Base-by-base conservation (phyloP, 92 coral and sea anemone genomes). In the Metridium senile region DNA sequence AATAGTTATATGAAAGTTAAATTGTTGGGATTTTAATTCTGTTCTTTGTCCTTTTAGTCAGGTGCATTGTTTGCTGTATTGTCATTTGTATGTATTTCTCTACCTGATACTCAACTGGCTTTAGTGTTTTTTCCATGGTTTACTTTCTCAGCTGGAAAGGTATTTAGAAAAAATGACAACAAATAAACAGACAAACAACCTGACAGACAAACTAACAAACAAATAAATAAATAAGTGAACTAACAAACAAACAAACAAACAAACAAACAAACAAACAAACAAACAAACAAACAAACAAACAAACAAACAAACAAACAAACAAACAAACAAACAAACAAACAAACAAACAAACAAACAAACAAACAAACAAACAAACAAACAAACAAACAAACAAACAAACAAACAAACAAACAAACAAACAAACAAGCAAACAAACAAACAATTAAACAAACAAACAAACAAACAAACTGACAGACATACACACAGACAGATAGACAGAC, bases 31-130 rank as follows among this genome's bases (percentile, higher is more conserved):
- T 39, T 39, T 39, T 4, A 39, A 39, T 4, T 39, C 8, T 4
- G 49, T 39, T 4, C 13, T 6, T 76, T 58, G 39, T 35, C 35
- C 58, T 74, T 6, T 54, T 21, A 96, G 99, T 96, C 99, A 21
- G 99, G 99, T 7, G 97, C 97, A 23, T 75, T 96, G 63, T 82
- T 96, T 26, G 98, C 98, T 45, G 96, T 92, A 25, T 72, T 96
- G 33, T 87, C 93, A 8, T 82, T 87, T 47, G 93, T 93, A 9
- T 92, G 97, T 75, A 89, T 96, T 39, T 71, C 77, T 74, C 62
- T 89, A 47, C 99, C 99, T 43, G 93, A 96, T 39, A 76, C 89
- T n/a, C 78, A 90, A 58, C 78, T 96, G 23, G 84, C 96, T 18
- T 67, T 96, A 11, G 81, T 96, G 30, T 96, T 96, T 81, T 64